Conservation (phyloP, 2,888 invertebrate species). For the Trichogramma dendrolimi region DNA sequence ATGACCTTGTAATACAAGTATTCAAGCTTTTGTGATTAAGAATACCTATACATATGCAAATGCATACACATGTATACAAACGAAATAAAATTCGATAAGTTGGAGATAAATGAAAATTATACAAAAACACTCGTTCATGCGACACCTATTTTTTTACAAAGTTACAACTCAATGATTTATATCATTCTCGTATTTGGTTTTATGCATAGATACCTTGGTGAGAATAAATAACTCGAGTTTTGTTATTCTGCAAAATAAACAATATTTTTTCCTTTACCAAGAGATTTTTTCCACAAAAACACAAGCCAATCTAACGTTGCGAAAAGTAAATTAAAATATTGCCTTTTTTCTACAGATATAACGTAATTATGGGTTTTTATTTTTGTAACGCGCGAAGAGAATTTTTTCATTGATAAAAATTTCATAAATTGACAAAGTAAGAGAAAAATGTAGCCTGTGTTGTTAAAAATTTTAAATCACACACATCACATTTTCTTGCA, state of each 20-base stretch:
- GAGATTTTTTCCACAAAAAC: constrained; percentile 42
- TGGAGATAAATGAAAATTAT: too few species aligned
- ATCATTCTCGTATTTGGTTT: constrained; percentile 45
- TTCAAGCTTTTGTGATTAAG: too few species aligned
- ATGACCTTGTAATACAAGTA: too few species aligned
- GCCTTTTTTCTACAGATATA: neutral
- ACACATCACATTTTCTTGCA: too few species aligned
- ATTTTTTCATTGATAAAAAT: neutral
- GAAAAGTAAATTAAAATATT: constrained; percentile 24
- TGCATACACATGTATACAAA: too few species aligned
- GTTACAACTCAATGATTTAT: constrained; percentile 42
- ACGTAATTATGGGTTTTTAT: neutral
- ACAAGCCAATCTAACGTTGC: constrained; percentile 38
- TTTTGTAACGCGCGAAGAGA: neutral
- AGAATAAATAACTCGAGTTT: constrained; percentile 48
- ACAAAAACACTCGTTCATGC: constrained; percentile 46
- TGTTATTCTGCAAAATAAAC: constrained; percentile 51
- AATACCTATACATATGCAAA: too few species aligned
- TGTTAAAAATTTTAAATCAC: too few species aligned
- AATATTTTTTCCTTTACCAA: constrained; percentile 47
- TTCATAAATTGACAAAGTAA: neutral
- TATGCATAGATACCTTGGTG: constrained; percentile 42
- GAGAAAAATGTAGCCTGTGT: neutral
- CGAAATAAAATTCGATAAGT: too few species aligned
- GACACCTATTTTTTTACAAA: constrained; percentile 44